These are phyloP conservation scores for Drosophila elegans DNA, from an alignment of 1,140 invertebrate genomes.

Conservation along the genomic window DNA sequence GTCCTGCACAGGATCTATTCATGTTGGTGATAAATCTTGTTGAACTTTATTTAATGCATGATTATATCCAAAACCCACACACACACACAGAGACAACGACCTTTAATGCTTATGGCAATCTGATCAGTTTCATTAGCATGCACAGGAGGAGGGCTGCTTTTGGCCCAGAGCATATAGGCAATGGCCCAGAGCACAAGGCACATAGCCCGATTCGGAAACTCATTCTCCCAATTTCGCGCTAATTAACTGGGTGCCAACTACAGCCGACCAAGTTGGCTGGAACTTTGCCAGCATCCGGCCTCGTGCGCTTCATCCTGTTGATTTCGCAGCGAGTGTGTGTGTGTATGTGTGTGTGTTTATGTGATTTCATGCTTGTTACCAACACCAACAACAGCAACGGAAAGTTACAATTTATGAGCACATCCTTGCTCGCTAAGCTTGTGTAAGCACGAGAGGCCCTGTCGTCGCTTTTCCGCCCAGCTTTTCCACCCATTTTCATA, in stretches of 20 bases:
- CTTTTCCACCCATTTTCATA: background rate
- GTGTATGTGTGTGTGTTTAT: slow-evolving; percentile 58
- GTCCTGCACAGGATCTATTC: slow-evolving; percentile 8
- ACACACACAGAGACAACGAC: slow-evolving; percentile 42
- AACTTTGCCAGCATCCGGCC: slow-evolving; percentile 65
- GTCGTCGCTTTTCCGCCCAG: slow-evolving; percentile 18
- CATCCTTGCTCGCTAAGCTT: slow-evolving; percentile 69
- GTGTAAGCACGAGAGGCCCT: slow-evolving; percentile 58
- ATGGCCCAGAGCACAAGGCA: background rate
- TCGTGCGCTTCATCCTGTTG: slow-evolving; percentile 2
- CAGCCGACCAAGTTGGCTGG: slow-evolving; percentile 57
- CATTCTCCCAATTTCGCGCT: slow-evolving; percentile 73
- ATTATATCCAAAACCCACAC: slow-evolving; percentile 40
- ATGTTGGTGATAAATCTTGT: slow-evolving; percentile 66
- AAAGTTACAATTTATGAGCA: slow-evolving; percentile 79
- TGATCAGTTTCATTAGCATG: slow-evolving; percentile 79
- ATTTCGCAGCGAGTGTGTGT: slow-evolving; percentile 26
- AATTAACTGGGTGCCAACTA: slow-evolving; percentile 81
- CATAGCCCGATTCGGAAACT: slow-evolving; percentile 30
- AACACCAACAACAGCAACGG: slow-evolving; percentile 48
- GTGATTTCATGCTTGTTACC: slow-evolving; percentile 81
- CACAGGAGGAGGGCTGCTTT: slow-evolving; percentile 36
- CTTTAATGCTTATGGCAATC: slow-evolving; percentile 67
- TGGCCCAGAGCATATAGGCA: background rate
- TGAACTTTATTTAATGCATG: slow-evolving; percentile 63